Evolutionary conservation across 1,140 invertebrate species (phyloP).

Genomic region (Drosophila nebulosa): DNA sequence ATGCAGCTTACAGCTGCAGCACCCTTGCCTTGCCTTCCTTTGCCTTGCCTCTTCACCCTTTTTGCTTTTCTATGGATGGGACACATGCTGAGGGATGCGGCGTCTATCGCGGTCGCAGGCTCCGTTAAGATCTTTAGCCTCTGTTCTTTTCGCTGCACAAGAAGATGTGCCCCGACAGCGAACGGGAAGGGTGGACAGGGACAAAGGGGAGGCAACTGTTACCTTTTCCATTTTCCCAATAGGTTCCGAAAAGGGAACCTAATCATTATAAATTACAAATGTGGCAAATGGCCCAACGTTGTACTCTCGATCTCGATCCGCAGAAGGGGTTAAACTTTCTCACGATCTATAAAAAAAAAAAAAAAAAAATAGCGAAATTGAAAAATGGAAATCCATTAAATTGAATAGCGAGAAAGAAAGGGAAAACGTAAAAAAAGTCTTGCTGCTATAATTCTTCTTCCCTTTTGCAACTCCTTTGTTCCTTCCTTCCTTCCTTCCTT

Average conservation of each 20-base stretch:
- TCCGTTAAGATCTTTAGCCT: constrained; percentile 49
- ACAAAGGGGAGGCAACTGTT: constrained; percentile 57
- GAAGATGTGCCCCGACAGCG: neutral
- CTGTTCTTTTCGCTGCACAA: constrained; percentile 21
- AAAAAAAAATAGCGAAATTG: constrained; percentile 13
- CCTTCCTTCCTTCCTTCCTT: neutral
- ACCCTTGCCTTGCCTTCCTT: constrained; percentile 3
- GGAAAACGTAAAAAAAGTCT: constrained; percentile 49
- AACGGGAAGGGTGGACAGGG: neutral
- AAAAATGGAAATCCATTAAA: constrained; percentile 60
- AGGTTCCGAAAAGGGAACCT: constrained; percentile 45
- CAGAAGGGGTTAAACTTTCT: constrained; percentile 74
- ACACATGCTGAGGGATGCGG: constrained; percentile 64
- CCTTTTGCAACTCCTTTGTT: neutral
- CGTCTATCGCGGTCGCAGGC: constrained; percentile 54
- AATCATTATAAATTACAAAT: constrained; percentile 76
- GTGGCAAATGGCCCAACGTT: constrained; percentile 49
- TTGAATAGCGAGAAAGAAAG: constrained; percentile 19
- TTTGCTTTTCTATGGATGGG: neutral
- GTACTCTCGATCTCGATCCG: neutral
- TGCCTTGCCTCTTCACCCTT: neutral
- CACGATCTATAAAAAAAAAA: constrained; percentile 53
- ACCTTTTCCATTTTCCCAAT: constrained; percentile 27
- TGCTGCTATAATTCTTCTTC: constrained; percentile 45
- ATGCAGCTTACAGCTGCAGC: constrained; percentile 46